Base-by-base conservation (phyloP, 1,140 invertebrate genomes). In the Anastatus disparis region DNA sequence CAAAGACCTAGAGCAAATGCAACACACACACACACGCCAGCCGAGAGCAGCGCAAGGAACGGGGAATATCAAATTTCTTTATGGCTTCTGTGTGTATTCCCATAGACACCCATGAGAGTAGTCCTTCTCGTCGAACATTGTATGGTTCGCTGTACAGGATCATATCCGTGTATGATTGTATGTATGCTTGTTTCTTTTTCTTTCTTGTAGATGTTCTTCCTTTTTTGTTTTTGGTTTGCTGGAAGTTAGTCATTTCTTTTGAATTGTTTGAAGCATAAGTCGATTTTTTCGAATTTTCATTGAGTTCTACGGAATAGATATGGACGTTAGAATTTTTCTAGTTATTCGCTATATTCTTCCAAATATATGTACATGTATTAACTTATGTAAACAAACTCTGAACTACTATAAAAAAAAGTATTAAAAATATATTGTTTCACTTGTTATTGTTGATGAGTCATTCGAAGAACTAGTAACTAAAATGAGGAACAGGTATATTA, bases 11-110 rank as follows among this genome's bases (percentile, higher is more conserved):
- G 26, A 48, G 24, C 6, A n/a, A 27, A 61, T 22, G 38, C n/a
- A n/a, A n/a, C n/a, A n/a, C n/a, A n/a, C n/a, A n/a, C n/a, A n/a
- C n/a, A n/a, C n/a, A n/a, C n/a, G n/a, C n/a, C n/a, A n/a, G n/a
- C n/a, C 76, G 74, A 55, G 56, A 52, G 38, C 63, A 74, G 73
- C 78, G 78, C 79, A 82, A 78, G 78, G 76, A 74, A 80, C 78
- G 78, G 81, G 80, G 78, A 81, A 83, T 85, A 85, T 86, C 82
- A 78, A 82, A 84, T 86, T 85, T 84, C 84, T 83, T 66, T 83
- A 85, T 84, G 84, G 84, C 84, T 86, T 85, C 84, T 85, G 83
- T 65, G 40, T 71, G 35, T 79, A 84, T 84, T 86, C 83, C 81
- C 83, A 85, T 85, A 75, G 76, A 79, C 71, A 72, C 58, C 26